phyloP scores from a whole-genome alignment of 2,888 invertebrate species.

The Tortrix viridana region DNA sequence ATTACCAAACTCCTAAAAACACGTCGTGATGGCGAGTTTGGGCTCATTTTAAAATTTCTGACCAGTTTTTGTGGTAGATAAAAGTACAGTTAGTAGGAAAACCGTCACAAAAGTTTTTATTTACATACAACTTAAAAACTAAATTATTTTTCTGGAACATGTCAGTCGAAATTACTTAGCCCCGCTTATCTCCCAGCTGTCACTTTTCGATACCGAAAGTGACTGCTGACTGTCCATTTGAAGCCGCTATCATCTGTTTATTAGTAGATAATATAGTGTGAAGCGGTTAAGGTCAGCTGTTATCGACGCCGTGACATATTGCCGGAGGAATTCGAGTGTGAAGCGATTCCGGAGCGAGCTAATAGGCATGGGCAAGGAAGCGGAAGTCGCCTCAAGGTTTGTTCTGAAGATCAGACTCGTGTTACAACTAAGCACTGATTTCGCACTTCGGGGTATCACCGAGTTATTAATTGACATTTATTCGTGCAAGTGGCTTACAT shows the following conservation, averaged over 20 bases:
- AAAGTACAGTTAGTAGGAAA: no score
- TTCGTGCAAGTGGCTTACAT: no score
- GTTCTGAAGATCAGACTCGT: slow-evolving; percentile 23
- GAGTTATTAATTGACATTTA: background rate
- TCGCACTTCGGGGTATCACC: slow-evolving; percentile 15
- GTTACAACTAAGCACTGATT: slow-evolving; percentile 10
- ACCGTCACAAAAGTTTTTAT: no score
- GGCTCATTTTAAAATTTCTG: no score
- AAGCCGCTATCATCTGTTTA: background rate
- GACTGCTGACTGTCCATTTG: background rate
- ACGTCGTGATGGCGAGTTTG: no score
- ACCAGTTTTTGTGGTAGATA: no score
- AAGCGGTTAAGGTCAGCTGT: slow-evolving; percentile 66
- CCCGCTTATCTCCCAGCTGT: slow-evolving; percentile 7
- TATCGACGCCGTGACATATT: slow-evolving; percentile 50
- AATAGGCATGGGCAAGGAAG: slow-evolving; percentile 18
- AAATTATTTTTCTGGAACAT: background rate
- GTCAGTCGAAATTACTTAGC: slow-evolving; percentile 4
- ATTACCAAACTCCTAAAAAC: no score
- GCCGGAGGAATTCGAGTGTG: slow-evolving; percentile 27
- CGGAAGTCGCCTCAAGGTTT: slow-evolving; percentile 21
- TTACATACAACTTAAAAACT: background rate
- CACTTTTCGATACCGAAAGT: slow-evolving; percentile 12
- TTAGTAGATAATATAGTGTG: slow-evolving; percentile 38
- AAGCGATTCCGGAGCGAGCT: slow-evolving; percentile 17